These are phyloP conservation scores for Ostrea denselamellosa DNA, from an alignment of 1,140 invertebrate genomes.

Conservation along the genomic window DNA sequence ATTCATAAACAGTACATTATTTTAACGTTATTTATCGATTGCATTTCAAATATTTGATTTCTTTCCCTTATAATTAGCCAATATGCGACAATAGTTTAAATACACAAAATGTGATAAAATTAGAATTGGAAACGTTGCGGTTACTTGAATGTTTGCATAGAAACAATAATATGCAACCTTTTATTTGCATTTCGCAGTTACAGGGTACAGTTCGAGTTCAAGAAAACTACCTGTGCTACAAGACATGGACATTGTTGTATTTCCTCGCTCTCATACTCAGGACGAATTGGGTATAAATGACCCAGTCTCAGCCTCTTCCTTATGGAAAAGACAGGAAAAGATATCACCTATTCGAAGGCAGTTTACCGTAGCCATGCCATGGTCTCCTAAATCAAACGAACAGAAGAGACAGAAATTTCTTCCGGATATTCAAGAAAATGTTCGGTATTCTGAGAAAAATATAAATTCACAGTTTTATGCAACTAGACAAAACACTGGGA, in stretches of 20 bases:
- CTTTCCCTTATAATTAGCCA: background rate
- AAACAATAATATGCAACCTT: background rate
- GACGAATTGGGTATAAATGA: background rate
- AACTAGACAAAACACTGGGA: background rate
- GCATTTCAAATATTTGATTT: constrained; percentile 23
- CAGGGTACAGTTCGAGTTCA: background rate
- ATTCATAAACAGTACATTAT: background rate
- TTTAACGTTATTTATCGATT: constrained; percentile 7
- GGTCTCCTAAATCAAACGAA: background rate
- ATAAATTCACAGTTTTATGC: background rate
- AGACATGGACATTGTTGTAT: background rate
- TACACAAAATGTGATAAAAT: background rate
- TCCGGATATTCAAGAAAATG: background rate
- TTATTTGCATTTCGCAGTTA: constrained; percentile 8
- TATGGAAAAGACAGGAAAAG: background rate
- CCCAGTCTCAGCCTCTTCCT: background rate
- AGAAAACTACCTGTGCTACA: background rate
- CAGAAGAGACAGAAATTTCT: background rate
- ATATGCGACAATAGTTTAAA: background rate
- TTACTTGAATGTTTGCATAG: background rate
- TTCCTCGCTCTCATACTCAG: constrained; percentile 4
- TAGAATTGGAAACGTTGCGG: background rate
- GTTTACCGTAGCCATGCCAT: constrained; percentile 7
- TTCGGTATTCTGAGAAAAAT: background rate
- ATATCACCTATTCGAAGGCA: background rate